Base-by-base conservation (phyloP, 2,797 vertebrate genomes). In the Zenarchopterus dispar region DNA sequence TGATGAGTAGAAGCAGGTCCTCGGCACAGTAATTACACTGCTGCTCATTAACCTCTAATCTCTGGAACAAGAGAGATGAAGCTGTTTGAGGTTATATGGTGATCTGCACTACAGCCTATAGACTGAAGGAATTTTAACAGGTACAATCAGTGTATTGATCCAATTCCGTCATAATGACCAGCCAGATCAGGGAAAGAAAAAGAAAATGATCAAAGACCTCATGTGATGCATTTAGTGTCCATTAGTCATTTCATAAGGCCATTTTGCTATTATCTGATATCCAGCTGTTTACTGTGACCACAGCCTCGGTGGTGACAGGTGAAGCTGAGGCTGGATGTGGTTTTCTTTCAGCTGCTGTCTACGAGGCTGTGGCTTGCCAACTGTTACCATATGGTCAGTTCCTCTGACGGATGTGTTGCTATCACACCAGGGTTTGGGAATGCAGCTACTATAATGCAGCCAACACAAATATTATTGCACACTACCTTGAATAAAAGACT, bases 11-110 rank as follows among this genome's bases (percentile, higher is more conserved):
- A 77, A 85, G 71, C 81, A 82, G 70, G 84, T 79, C 68, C 56
- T 56, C 80, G 43, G 66, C 66, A 74, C 75, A 70, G 73, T 88
- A 90, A 91, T 89, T 87, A 89, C 84, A 74, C 46, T 73, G 61
- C 56, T 45, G 67, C 81, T 91, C 84, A 80, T 86, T 89, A 89
- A 87, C 71, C 67, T 79, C 76, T 68, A 28, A 50, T 52, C 56
- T 62, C 62, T 60, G 45, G 70, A 56, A 75, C 63, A 75, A 51
- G 0, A 15, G 23, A 52, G 56, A 44, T 51, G 9, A 26, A 21
- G 42, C 62, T 56, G 47, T 39, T 41, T 67, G 66, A 2, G 41
- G 56, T 55, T 68, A 64, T 68, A 64, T 41, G 36, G 43, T 59
- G 5, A 56, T 63, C 18, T 67, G 70, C 60, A 52, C 42, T 46